Base-by-base conservation (phyloP, 2,888 invertebrate genomes). In the Diaperis boleti region DNA sequence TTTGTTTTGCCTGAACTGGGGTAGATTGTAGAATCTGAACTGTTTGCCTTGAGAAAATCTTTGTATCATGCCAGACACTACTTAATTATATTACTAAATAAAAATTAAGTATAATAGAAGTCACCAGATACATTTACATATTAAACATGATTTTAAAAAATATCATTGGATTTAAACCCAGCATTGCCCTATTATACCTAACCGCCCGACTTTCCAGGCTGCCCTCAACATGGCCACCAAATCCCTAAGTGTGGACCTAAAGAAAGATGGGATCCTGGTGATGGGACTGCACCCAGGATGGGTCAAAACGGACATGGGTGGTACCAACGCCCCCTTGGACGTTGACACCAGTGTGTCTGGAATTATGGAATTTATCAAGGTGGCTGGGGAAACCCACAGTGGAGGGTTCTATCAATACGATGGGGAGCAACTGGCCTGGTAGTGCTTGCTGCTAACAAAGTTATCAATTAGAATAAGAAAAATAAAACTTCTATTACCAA, bases 281-380 rank as follows among this genome's bases (percentile, higher is more conserved):
- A 84, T 89, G 0, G 85, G 84, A 56, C 78, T 96, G 62, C 95
- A 96, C 82, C 96, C 96, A 0, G 96, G 96, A 1, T 96, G 95
- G 96, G 94, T 96, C 4, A 88, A 89, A 77, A 96, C 96, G 0
- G 91, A 90, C 68, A 91, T 96, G 92, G 96, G 96, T 2, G 95
- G 96, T 2, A 81, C 85, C 31, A 89, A 87, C 68, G 96, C 95
- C 0, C 89, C 90, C 0, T 81, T 95, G 22, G 88, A 89, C 50
- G 83, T 92, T 1, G 86, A 89, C 15, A 85, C 87, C 1, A 90
- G 92, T 76, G 86, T 89, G 3, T 76, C 76, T 0, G 84, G 85
- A 11, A 88, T 96, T 60, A 80, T 95, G 11, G 79, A 86, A 3
- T 89, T 92, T 2, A 79, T 96, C 37, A 75, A 81, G 31, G 82